These are phyloP conservation scores for Arizona elegans DNA, from an alignment of 2,113 vertebrate species.

Conservation along the genomic window DNA sequence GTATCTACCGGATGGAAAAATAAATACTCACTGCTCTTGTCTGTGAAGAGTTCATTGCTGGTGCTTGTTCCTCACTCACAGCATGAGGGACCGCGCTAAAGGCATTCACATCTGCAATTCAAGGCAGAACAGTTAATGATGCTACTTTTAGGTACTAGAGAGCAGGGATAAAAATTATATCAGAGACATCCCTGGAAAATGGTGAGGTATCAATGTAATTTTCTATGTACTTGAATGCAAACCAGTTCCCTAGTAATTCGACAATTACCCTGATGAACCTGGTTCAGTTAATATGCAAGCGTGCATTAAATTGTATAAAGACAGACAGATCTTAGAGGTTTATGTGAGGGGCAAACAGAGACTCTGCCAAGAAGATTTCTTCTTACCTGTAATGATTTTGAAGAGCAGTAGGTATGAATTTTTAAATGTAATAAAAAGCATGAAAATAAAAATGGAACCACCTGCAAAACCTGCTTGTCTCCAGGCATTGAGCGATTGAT, in stretches of 20 bases:
- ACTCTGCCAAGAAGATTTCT: background rate
- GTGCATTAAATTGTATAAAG: conserved; percentile 50
- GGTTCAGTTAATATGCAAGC: conserved; percentile 50
- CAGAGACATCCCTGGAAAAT: conserved; percentile 27
- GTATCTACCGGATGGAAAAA: conserved; percentile 7
- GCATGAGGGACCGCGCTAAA: background rate
- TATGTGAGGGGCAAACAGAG: background rate
- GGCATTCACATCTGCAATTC: conserved; percentile 18
- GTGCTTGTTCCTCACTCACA: conserved; percentile 25
- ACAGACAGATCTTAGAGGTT: conserved; percentile 26
- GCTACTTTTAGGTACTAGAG: conserved; percentile 7
- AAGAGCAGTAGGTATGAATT: background rate
- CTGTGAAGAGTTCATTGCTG: background rate
- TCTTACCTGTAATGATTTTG: background rate
- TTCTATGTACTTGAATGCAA: conserved; percentile 36
- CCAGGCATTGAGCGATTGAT: background rate
- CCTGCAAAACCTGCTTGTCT: background rate
- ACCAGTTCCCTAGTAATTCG: conserved; percentile 47
- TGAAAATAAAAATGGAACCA: background rate
- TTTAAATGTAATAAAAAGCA: background rate
- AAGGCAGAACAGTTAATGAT: background rate
- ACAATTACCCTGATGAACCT: conserved; percentile 59
- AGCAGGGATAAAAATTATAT: conserved; percentile 31
- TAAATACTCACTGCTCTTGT: conserved; percentile 30
- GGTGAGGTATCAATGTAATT: conserved; percentile 42